Percentiles rank a stretch among this genome's conserved stretches.
These are phyloP conservation scores for Gavia stellata DNA, from an alignment of 2,113 vertebrate genomes.

Conservation along the genomic window DNA sequence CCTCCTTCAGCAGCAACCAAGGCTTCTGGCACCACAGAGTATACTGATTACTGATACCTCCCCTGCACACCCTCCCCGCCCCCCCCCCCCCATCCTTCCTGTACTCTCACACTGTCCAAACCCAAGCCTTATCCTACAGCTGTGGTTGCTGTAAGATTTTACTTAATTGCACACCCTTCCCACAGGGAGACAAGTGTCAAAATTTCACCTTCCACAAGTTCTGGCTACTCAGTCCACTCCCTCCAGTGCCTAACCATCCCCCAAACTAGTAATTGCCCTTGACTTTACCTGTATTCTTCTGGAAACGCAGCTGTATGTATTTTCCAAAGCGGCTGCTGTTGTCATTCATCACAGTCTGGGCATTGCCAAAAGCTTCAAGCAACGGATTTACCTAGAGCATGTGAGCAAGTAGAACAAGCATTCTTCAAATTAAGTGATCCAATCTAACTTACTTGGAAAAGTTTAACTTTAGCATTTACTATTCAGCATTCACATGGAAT, in stretches of 20 bases:
- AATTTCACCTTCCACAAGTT: background rate
- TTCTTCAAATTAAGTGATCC: background rate
- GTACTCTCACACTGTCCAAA: background rate
- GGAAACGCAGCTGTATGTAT: constrained; percentile 78
- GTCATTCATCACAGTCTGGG: constrained; percentile 79
- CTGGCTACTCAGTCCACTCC: background rate
- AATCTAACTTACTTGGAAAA: background rate
- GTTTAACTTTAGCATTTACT: background rate
- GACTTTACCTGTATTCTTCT: constrained; percentile 67
- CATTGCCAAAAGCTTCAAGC: constrained; percentile 80
- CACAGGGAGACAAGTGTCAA: background rate
- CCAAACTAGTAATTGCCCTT: background rate
- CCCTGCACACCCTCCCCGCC: background rate
- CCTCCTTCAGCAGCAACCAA: background rate
- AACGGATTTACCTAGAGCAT: constrained; percentile 72
- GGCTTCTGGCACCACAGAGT: background rate
- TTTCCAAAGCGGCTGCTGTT: constrained; percentile 78
- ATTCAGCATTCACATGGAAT: background rate
- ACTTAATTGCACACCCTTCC: background rate
- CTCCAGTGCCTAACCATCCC: background rate
- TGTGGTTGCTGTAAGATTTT: background rate
- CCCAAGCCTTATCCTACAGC: background rate
- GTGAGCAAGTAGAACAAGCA: background rate
- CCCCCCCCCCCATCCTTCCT: background rate
- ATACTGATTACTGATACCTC: background rate